A percentile compares a stretch with the other conserved stretches of the same genome.
Conservation (phyloP, 2,797 vertebrate genomes). For the Champsocephalus esox region DNA sequence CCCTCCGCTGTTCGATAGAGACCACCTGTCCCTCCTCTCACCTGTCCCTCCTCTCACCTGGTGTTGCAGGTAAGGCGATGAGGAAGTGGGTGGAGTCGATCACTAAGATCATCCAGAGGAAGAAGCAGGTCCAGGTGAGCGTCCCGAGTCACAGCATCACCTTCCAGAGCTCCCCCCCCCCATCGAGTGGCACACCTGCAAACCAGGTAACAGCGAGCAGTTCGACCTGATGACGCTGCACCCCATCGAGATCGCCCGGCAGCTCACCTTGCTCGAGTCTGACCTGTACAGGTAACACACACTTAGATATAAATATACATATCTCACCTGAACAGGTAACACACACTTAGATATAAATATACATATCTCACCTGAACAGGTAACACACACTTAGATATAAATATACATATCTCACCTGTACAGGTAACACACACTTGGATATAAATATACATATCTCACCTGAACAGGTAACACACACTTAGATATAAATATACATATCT, state of each 20-base stretch:
- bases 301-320: no score
- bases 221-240: conserved; percentile 98
- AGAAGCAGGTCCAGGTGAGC: conserved; percentile 94
- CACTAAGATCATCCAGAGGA: conserved; percentile 96
- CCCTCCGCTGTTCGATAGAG: no score
- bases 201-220: conserved; percentile 86
- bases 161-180: conserved; percentile 93
- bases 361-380: no score
- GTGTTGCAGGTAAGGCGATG: conserved; percentile 92
- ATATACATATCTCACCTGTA: no score
- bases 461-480: no score
- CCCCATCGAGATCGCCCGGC: conserved; percentile 96
- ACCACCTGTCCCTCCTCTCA: no score
- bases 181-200: conserved; percentile 96
- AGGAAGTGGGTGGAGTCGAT: conserved; percentile 99
- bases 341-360: no score
- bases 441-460: no score
- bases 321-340: no score
- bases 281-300: conserved; percentile 92
- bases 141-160: conserved; percentile 97
- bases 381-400: no score
- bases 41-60: background rate
- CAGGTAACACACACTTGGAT: no score
- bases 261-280: conserved; percentile 96
- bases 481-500: no score